These are phyloP conservation scores for Anguilla rostrata DNA, from an alignment of 2,113 vertebrate genomes.

Conservation along the genomic window DNA sequence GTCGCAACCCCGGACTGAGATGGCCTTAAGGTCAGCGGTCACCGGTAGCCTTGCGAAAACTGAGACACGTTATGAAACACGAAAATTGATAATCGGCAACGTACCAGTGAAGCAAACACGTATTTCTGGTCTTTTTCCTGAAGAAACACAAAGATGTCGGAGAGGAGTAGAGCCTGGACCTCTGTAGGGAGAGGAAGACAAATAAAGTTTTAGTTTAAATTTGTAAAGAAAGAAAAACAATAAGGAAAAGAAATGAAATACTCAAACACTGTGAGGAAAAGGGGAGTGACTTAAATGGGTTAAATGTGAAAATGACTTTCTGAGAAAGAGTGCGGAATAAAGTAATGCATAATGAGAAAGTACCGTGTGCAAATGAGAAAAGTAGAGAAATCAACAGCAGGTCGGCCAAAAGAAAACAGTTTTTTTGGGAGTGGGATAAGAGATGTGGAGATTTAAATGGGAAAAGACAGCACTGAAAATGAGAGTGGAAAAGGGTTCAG, in stretches of 20 bases:
- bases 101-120: conserved; percentile 90
- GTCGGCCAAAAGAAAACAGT: no score
- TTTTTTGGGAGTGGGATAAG: no score
- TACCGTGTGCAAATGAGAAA: background rate
- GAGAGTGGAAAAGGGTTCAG: background rate
- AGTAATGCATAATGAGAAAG: background rate
- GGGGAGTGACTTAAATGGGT: background rate
- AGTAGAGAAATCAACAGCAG: background rate
- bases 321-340: background rate
- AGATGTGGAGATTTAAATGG: background rate
- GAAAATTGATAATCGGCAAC: conserved; percentile 37
- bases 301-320: background rate
- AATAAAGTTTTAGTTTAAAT: background rate
- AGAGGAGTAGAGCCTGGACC: conserved; percentile 88
- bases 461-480: background rate
- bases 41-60: background rate
- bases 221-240: background rate
- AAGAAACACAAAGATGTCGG: conserved; percentile 87
- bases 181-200: conserved; percentile 65
- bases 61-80: background rate
- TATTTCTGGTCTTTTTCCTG: conserved; percentile 98
- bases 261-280: background rate
- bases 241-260: background rate
- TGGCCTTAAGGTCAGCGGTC: conserved; percentile 37
- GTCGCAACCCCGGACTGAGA: conserved; percentile 45